A percentile compares a stretch with the other conserved stretches of the same genome.
Evolutionary conservation across 2,113 vertebrate genomes (phyloP).

Genomic region (Patagioenas fasciata): DNA sequence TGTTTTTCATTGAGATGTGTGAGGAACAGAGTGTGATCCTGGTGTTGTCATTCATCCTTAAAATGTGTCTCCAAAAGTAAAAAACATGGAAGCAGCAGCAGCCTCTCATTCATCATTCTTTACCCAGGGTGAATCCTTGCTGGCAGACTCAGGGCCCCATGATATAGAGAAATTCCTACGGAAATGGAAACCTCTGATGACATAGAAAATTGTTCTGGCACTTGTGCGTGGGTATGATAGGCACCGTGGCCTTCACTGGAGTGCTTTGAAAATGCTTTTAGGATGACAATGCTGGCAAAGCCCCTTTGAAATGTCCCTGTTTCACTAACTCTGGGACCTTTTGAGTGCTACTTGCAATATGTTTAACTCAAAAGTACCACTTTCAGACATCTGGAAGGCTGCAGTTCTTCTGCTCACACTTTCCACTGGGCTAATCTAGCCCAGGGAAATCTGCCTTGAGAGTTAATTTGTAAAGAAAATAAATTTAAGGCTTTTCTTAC

Average conservation of each 20-base stretch:
- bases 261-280: neutral
- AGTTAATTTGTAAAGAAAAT: neutral
- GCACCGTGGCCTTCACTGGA: neutral
- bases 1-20: neutral
- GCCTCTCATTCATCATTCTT: slow-evolving; percentile 28
- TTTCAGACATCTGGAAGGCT: slow-evolving; percentile 9
- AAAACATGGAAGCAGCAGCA: slow-evolving; percentile 1
- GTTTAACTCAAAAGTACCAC: neutral
- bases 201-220: neutral
- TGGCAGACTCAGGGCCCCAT: neutral
- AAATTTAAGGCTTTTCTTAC: neutral
- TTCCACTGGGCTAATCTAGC: slow-evolving; percentile 1
- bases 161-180: neutral
- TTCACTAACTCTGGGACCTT: neutral
- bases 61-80: neutral
- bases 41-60: neutral
- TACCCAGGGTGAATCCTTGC: neutral
- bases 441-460: neutral
- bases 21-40: neutral
- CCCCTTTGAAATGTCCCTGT: neutral
- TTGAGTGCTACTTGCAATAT: neutral
- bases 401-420: neutral
- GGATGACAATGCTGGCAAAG: neutral
- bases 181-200: slow-evolving; percentile 41
- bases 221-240: neutral